phyloP scores from a whole-genome alignment of 2,113 vertebrate species.

The Leptodactylus fuscus region DNA sequence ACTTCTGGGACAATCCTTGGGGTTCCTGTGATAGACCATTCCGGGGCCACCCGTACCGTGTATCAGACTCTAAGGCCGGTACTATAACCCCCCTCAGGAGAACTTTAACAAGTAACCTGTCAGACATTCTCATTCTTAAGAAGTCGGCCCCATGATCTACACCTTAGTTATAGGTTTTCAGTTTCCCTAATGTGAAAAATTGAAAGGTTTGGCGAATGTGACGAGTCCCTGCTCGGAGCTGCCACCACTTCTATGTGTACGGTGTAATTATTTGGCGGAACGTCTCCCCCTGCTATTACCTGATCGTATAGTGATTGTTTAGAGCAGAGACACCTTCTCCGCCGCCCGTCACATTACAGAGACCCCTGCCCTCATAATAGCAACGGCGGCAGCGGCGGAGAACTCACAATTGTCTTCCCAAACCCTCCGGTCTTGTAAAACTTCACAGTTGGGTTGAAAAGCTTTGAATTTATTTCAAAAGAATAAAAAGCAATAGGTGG shows the following conservation, averaged over 20 bases:
- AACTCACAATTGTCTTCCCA: not conserved
- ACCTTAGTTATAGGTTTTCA: conserved; percentile 25
- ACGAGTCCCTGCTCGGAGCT: not conserved
- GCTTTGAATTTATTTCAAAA: no score
- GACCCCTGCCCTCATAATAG: not conserved
- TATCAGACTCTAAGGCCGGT: no score
- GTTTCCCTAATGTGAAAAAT: conserved; percentile 43
- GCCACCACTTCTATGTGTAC: not conserved
- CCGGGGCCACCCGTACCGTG: no score
- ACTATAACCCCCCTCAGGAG: no score
- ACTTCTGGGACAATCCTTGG: no score
- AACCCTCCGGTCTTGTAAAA: not conserved
- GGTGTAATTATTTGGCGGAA: conserved; percentile 36
- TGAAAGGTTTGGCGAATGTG: not conserved
- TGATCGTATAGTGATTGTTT: conserved; percentile 32
- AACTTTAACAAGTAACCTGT: not conserved
- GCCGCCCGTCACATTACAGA: not conserved
- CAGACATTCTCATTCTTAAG: not conserved
- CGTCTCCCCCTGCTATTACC: not conserved
- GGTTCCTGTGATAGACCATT: no score
- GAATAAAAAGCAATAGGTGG: no score
- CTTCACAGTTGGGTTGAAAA: not conserved
- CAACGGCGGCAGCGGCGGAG: no score
- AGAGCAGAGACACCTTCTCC: not conserved
- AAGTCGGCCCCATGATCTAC: not conserved